Conservation (phyloP, 2,888 invertebrate species). For the Urechis unicinctus region DNA sequence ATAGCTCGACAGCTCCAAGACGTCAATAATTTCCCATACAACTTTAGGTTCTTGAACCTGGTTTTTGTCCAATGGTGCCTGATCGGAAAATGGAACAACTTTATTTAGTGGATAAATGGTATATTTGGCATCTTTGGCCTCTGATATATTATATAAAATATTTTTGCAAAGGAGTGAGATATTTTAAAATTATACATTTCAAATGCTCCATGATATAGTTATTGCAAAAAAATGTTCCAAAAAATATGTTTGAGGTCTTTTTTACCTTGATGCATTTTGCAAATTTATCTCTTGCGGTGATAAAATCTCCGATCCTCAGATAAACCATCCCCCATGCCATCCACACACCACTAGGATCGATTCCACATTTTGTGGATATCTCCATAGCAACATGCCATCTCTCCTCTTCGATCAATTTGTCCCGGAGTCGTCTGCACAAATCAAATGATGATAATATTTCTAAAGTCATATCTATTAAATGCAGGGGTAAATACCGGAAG, state of each 20-base stretch:
- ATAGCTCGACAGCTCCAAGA: too few species aligned
- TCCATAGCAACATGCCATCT: conserved; percentile 70
- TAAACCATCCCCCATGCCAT: conserved; percentile 78
- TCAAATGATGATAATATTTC: neutral
- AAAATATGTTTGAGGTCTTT: too few species aligned
- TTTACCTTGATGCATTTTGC: conserved; percentile 53
- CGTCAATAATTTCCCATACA: too few species aligned
- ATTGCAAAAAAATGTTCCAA: neutral
- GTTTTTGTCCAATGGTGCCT: conserved; percentile 39
- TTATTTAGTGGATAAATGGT: neutral
- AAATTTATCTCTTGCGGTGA: conserved; percentile 71
- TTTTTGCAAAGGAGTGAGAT: neutral
- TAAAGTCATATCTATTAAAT: too few species aligned
- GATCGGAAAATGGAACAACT: conserved; percentile 2
- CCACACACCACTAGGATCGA: conserved; percentile 72
- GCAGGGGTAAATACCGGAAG: too few species aligned
- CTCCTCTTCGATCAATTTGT: conserved; percentile 72
- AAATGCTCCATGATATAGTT: neutral
- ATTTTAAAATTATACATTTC: neutral
- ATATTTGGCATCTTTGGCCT: neutral
- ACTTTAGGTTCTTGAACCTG: conserved; percentile 18
- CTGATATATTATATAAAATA: too few species aligned
- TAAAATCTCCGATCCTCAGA: conserved; percentile 59
- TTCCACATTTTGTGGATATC: conserved; percentile 79
- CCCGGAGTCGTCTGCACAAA: conserved; percentile 61